These are phyloP conservation scores for Siderastrea radians DNA, from an alignment of 92 coral and sea anemone species.

Conservation along the genomic window DNA sequence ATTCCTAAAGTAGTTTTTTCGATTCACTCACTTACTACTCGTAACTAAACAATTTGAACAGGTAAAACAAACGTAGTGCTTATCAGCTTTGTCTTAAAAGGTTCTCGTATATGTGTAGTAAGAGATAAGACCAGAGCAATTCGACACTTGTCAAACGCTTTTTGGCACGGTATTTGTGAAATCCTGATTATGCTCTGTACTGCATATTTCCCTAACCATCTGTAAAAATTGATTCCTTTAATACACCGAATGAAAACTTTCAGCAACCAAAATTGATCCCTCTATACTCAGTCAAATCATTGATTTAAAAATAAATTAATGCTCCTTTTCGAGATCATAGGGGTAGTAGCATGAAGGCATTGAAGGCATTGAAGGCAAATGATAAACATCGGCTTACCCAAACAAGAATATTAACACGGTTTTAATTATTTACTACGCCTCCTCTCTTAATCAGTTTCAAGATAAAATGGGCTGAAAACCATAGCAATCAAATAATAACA, in stretches of 20 bases:
- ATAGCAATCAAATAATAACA: not conserved
- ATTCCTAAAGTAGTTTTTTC: not conserved
- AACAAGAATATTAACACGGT: not conserved
- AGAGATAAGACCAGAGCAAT: not conserved
- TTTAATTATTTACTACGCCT: not conserved
- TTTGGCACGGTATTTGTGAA: not conserved
- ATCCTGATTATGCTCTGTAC: not conserved
- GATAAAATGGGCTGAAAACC: not conserved
- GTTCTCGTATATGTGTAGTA: not conserved
- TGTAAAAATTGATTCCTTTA: not conserved
- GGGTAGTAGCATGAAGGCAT: no score
- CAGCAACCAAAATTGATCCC: not conserved
- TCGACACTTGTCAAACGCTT: not conserved
- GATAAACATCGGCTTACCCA: no score
- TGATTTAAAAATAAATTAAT: no score
- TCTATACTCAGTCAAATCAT: not conserved
- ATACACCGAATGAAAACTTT: not conserved
- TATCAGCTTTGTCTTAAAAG: not conserved
- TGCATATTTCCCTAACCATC: not conserved
- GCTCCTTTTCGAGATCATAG: no score
- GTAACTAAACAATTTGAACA: no score
- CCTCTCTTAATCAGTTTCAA: slow-evolving; percentile 10
- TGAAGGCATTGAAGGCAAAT: no score
- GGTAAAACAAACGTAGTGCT: no score
- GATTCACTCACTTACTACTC: no score